Conservation (phyloP, 2,113 vertebrate species). For the Aphyosemion australe region DNA sequence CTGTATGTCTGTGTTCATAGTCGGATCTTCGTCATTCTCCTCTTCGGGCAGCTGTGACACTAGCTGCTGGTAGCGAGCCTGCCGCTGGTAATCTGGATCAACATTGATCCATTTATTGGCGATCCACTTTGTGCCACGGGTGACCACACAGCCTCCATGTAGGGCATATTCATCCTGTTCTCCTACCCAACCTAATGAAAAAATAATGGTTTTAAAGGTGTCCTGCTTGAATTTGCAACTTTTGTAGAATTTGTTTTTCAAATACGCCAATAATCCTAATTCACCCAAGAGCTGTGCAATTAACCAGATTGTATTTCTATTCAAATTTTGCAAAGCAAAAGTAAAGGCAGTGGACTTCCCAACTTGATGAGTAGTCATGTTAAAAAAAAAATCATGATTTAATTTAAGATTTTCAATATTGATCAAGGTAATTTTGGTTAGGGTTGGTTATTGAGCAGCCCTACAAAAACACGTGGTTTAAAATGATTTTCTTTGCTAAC, state of each 20-base stretch:
- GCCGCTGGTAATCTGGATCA: constrained; percentile 89
- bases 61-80: constrained; percentile 89
- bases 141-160: constrained; percentile 95
- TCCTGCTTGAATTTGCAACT: neutral
- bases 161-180: constrained; percentile 94
- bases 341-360: no score
- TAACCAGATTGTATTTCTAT: no score
- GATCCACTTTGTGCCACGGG: constrained; percentile 92
- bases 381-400: no score
- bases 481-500: no score
- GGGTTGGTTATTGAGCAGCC: no score
- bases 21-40: constrained; percentile 59
- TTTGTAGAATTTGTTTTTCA: neutral
- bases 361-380: no score
- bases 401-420: no score
- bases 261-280: no score
- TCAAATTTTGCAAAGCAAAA: no score
- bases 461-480: no score
- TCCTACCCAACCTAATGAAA: constrained; percentile 90
- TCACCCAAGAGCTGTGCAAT: no score
- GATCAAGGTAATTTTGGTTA: no score
- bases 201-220: neutral
- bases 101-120: constrained; percentile 99
- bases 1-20: constrained; percentile 49
- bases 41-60: constrained; percentile 83